These are phyloP conservation scores for Troglohyphantes excavatus DNA, from an alignment of 2,888 invertebrate genomes.

Conservation along the genomic window DNA sequence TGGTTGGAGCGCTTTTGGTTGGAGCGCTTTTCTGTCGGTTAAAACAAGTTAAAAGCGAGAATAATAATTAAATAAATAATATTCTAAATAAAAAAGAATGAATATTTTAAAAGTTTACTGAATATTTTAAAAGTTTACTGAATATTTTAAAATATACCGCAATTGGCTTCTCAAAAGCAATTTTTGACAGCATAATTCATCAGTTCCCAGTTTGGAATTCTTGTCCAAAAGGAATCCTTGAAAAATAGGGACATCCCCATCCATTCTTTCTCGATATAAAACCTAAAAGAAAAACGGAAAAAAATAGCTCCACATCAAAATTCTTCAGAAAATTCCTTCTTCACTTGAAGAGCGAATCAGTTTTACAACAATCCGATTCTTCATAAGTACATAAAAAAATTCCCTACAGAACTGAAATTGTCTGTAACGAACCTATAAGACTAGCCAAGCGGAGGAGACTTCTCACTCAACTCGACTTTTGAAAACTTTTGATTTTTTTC, in stretches of 20 bases:
- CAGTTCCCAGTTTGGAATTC: not conserved
- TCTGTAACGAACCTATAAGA: not conserved
- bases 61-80: too few species aligned
- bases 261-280: not conserved
- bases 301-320: constrained; percentile 22
- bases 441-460: not conserved
- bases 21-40: too few species aligned
- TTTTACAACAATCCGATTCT: constrained; percentile 39
- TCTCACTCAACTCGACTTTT: not conserved
- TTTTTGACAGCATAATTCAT: too few species aligned
- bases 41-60: too few species aligned
- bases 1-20: too few species aligned
- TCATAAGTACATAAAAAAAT: not conserved
- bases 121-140: too few species aligned
- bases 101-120: too few species aligned
- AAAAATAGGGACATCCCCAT: not conserved
- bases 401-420: not conserved
- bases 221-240: not conserved
- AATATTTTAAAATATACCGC: too few species aligned
- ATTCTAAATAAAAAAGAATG: too few species aligned
- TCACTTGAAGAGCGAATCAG: constrained; percentile 12
- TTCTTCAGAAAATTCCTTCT: constrained; percentile 12
- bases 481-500: not conserved
- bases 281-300: not conserved
- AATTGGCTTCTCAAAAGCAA: too few species aligned